Evolutionary conservation across 2,888 invertebrate genomes (phyloP), one percentile per base, ranked within the genome.

Genomic region (Stenotaenia linearis): DNA sequence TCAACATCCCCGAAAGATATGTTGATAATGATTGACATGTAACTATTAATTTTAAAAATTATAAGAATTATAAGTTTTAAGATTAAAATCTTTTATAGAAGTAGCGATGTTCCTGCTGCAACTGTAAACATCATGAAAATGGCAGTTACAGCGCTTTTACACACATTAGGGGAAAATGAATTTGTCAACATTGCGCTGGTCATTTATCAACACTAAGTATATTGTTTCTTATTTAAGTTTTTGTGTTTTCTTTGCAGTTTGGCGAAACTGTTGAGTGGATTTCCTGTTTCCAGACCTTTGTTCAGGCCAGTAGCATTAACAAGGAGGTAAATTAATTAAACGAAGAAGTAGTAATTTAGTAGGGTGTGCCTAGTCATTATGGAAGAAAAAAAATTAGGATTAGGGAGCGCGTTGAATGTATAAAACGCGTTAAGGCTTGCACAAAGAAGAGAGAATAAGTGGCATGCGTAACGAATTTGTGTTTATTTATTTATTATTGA

Each of bases 71-170:
- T 4, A 23, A 75, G n/a, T n/a, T n/a, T n/a, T n/a, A n/a, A n/a
- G n/a, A n/a, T n/a, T n/a, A n/a, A n/a, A n/a, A n/a, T n/a, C n/a
- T n/a, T n/a, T n/a, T n/a, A n/a, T 28, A 85, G 85, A 82, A 88
- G 88, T 84, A 88, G 88, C 15, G 88, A 88, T 83, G 87, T 88
- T 12, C 86, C 87, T 82, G 88, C 88, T 0, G 88, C 88, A 82
- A 87, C 88, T 0, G 83, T 88, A 80, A 86, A 87, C 80, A 85
- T 88, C 80, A 87, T 88, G 85, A 88, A 88, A 83, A 86, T 87
- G 79, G 85, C 88, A 23, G 88, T 87, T 9, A 87, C 87, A 82
- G 86, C 86, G 5, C 83, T 88, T 18, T 83, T 88, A 18, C 86
- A 88, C 80, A 88, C 88, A 0, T 84, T 88, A 0, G 88, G 87